Evolutionary conservation across 2,888 invertebrate species (phyloP).

Genomic region (Timema podura): DNA sequence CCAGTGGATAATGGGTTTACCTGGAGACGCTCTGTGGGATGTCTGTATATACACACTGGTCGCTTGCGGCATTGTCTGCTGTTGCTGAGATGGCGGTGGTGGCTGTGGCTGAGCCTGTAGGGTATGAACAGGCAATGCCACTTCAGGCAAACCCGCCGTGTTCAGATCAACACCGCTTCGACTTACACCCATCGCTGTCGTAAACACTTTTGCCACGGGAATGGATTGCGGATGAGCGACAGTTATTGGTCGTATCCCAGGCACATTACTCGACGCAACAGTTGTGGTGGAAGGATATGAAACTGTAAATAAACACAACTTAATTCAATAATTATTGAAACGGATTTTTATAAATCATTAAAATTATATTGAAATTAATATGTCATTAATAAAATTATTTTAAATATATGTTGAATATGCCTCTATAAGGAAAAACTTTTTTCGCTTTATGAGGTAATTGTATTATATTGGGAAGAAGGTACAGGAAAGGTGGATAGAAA

Average conservation of each 20-base stretch:
- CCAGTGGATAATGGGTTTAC: slow-evolving; percentile 12
- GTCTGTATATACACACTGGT: slow-evolving; percentile 31
- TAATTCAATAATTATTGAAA: background rate
- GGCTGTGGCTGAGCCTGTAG: slow-evolving; percentile 21
- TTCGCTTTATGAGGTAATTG: too few relatives aligned
- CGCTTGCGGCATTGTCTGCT: slow-evolving; percentile 26
- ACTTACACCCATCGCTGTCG: slow-evolving; percentile 23
- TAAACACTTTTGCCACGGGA: slow-evolving; percentile 32
- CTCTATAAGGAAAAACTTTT: too few relatives aligned
- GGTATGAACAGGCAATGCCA: slow-evolving; percentile 21
- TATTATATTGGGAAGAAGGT: too few relatives aligned
- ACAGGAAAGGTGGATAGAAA: too few relatives aligned
- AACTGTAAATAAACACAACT: slow-evolving; percentile 20
- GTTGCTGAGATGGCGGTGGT: slow-evolving; percentile 28
- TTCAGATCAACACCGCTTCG: slow-evolving; percentile 11
- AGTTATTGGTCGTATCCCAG: slow-evolving; percentile 25
- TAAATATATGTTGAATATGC: too few relatives aligned
- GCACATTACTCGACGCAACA: slow-evolving; percentile 19
- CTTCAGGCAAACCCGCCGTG: slow-evolving; percentile 18
- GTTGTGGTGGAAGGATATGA: slow-evolving; percentile 25
- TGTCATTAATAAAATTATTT: too few relatives aligned
- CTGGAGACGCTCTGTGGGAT: slow-evolving; percentile 29
- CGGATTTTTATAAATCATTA: too few relatives aligned
- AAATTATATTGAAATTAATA: too few relatives aligned
- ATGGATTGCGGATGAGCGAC: slow-evolving; percentile 30